Evolutionary conservation across 2,797 vertebrate species (phyloP), one percentile per base, ranked within the genome.

Genomic region (Huso huso): DNA sequence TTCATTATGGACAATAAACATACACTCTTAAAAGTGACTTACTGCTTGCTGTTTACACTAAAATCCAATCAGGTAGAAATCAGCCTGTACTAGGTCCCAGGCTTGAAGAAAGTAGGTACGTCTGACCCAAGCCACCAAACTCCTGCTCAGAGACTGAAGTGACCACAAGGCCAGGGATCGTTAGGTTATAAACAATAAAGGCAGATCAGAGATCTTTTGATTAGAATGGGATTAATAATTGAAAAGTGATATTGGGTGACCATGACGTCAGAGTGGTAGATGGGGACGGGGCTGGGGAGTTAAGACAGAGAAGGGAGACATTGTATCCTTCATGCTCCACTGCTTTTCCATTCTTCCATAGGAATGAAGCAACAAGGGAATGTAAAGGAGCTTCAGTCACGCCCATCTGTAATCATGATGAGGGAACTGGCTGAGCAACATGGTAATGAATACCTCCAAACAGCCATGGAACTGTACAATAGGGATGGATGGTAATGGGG

Each of bases 211-310:
- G 82, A 67, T 80, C 83, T 81, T 84, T 76, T 23, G 61, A 62
- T 80, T 80, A 85, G 82, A 81, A 76, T 75, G 73, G 58, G 1
- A 72, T 91, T 78, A 90, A 91, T 90, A 84, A 92, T 91, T 90
- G 68, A 90, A 70, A 64, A 62, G 68, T 68, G 69, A 84, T 88
- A 89, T 90, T 78, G 84, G 79, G 63, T 92, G 83, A 83, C 88
- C 64, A 68, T 82, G 82, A 83, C 85, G 83, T 80, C 79, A 77
- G 79, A 83, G 83, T 85, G 80, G 84, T 76, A 78, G 63, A 67
- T 81, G 78, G 76, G 74, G 81, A 79, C 79, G 65, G 75, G 84
- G 79, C 49, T 11, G 79, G 77, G 58, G 51, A 48, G 76, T 82
- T 78, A 83, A 80, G 82, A 79, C 76, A 76, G 63, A 11, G 52